Evolutionary conservation across 2,113 vertebrate genomes (phyloP).

Genomic region (Otus sunia): DNA sequence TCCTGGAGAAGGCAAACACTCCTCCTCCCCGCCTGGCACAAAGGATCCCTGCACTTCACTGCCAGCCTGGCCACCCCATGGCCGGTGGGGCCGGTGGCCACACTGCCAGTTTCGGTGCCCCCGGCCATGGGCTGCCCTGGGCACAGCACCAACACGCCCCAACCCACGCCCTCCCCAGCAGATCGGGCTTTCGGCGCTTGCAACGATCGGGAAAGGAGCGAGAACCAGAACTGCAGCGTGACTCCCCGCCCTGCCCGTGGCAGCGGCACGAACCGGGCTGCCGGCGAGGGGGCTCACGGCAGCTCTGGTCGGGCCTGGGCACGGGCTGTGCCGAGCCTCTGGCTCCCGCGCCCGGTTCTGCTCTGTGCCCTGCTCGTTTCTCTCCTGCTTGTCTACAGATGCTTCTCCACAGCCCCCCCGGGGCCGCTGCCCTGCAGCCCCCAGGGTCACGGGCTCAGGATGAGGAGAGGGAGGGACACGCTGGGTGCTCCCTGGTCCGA

Average conservation of each 20-base stretch:
- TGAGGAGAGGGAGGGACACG: not conserved
- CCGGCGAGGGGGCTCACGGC: fast-evolving
- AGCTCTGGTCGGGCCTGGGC: not conserved
- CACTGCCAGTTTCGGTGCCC: fast-evolving
- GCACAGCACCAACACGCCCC: not conserved
- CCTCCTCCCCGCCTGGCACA: not conserved
- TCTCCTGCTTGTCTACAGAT: not conserved
- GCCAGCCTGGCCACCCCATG: fast-evolving
- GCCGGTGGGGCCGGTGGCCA: fast-evolving
- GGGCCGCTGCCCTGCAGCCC: not conserved
- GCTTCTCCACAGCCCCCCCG: not conserved
- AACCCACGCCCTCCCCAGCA: fast-evolving
- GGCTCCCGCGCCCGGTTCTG: fast-evolving
- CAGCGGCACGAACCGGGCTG: fast-evolving
- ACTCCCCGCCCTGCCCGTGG: fast-evolving
- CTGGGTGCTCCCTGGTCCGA: not conserved
- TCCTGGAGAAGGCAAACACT: not conserved
- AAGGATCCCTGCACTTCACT: fast-evolving
- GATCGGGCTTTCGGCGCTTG: too few relatives aligned
- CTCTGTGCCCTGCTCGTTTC: fast-evolving
- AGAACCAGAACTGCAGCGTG: not conserved
- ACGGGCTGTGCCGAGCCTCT: not conserved
- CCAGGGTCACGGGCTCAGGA: fast-evolving
- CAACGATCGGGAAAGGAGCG: fast-evolving
- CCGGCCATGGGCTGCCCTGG: fast-evolving